Conservation (phyloP, 2,888 invertebrate species). For the Drosophila quinaria region DNA sequence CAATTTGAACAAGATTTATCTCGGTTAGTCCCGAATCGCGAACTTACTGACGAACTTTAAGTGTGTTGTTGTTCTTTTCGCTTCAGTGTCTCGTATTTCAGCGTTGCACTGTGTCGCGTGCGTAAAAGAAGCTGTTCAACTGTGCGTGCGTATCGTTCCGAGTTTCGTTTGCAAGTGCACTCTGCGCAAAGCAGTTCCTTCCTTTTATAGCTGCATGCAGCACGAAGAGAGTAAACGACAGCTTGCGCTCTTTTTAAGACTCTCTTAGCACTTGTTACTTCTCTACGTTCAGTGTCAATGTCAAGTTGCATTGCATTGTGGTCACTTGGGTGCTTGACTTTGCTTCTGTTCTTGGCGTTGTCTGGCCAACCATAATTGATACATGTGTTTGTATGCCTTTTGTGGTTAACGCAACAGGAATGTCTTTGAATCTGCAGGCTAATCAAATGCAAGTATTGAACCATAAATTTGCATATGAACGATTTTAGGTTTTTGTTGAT, state of each 20-base stretch:
- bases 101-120: not conserved
- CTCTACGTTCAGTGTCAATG: not conserved
- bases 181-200: not conserved
- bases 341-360: not conserved
- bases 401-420: not conserved
- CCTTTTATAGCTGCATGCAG: conserved; percentile 33
- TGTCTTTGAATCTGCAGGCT: not conserved
- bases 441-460: not conserved
- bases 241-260: conserved; percentile 5
- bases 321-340: not conserved
- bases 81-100: not conserved
- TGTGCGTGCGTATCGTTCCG: not conserved
- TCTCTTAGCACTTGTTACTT: conserved; percentile 2
- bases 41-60: not conserved
- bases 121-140: not conserved
- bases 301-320: not conserved
- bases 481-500: no score
- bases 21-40: not conserved
- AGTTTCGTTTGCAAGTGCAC: conserved; percentile 40
- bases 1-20: not conserved
- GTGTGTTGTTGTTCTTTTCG: not conserved
- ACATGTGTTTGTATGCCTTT: not conserved
- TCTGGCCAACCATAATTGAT: not conserved
- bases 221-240: conserved; percentile 16
- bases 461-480: not conserved